phyloP scores from a whole-genome alignment of 2,113 vertebrate species.

The Leptobrachium ailaonicum region DNA sequence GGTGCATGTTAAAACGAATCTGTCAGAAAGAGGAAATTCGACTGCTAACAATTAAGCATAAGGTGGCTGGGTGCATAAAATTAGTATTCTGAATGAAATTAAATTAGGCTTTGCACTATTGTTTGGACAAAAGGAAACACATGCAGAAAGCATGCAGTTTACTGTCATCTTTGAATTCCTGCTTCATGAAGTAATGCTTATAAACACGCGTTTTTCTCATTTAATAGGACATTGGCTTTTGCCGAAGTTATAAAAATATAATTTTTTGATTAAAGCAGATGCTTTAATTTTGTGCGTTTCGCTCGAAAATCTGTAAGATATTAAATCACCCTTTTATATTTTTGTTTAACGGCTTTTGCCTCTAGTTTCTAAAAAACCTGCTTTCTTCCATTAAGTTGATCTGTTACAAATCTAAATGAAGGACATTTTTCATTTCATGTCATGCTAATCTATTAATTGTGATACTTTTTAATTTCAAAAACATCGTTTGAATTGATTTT shows the following conservation, averaged over 20 bases:
- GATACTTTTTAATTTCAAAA: slow-evolving; percentile 78
- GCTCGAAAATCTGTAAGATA: slow-evolving; percentile 62
- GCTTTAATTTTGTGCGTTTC: slow-evolving; percentile 64
- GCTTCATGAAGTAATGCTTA: slow-evolving; percentile 72
- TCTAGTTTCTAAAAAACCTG: slow-evolving; percentile 51
- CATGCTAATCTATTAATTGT: slow-evolving; percentile 72
- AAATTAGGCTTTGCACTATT: slow-evolving; percentile 74
- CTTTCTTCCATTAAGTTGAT: slow-evolving; percentile 43
- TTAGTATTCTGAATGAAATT: slow-evolving; percentile 72
- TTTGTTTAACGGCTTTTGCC: slow-evolving; percentile 53
- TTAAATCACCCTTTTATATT: slow-evolving; percentile 58
- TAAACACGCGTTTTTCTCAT: slow-evolving; percentile 74
- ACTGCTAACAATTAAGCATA: slow-evolving; percentile 73
- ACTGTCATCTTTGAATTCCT: slow-evolving; percentile 71
- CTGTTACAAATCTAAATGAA: slow-evolving; percentile 66
- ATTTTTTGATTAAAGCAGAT: slow-evolving; percentile 69
- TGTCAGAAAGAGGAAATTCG: slow-evolving; percentile 70
- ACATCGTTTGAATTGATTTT: slow-evolving; percentile 59
- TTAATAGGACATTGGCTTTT: slow-evolving; percentile 71
- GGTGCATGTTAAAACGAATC: slow-evolving; percentile 78
- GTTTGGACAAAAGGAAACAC: slow-evolving; percentile 70
- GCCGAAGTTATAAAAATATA: slow-evolving; percentile 72
- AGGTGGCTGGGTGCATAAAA: slow-evolving; percentile 73
- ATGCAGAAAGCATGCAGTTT: slow-evolving; percentile 67
- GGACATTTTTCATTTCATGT: slow-evolving; percentile 56